Evolutionary conservation across 2,113 vertebrate genomes (phyloP).

Genomic region (Lasiurus borealis): DNA sequence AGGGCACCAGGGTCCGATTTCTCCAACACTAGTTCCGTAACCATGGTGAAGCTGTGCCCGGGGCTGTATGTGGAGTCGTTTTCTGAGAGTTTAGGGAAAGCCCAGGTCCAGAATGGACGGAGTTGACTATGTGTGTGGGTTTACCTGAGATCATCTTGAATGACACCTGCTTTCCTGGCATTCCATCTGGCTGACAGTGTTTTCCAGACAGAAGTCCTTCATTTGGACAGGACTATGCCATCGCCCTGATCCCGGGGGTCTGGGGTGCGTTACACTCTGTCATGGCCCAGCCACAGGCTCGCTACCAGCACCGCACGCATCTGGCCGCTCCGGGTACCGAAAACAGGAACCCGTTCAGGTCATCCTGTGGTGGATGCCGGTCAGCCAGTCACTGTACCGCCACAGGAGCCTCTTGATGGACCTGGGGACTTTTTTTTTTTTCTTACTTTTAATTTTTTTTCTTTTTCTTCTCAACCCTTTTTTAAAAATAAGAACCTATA

Average conservation of each 20-base stretch:
- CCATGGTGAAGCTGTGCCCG: not conserved
- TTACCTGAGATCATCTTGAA: not conserved
- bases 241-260: not conserved
- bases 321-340: not conserved
- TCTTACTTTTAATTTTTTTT: constrained; percentile 56
- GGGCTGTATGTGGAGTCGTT: not conserved
- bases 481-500: constrained; percentile 86
- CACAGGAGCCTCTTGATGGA: not conserved
- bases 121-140: not conserved
- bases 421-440: not conserved
- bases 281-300: fast-evolving
- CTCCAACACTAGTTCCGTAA: not conserved
- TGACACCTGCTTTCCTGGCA: not conserved
- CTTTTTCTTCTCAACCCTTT: constrained; percentile 77
- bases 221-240: not conserved
- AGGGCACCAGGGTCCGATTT: not conserved
- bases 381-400: not conserved
- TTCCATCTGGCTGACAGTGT: not conserved
- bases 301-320: too few relatives aligned
- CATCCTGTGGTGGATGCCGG: not conserved
- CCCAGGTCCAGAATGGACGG: not conserved
- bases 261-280: fast-evolving
- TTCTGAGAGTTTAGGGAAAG: not conserved
- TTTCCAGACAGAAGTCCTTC: not conserved
- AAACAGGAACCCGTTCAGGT: not conserved